Conservation (phyloP, 2,888 invertebrate species). For the Stenchaetothrips biformis region DNA sequence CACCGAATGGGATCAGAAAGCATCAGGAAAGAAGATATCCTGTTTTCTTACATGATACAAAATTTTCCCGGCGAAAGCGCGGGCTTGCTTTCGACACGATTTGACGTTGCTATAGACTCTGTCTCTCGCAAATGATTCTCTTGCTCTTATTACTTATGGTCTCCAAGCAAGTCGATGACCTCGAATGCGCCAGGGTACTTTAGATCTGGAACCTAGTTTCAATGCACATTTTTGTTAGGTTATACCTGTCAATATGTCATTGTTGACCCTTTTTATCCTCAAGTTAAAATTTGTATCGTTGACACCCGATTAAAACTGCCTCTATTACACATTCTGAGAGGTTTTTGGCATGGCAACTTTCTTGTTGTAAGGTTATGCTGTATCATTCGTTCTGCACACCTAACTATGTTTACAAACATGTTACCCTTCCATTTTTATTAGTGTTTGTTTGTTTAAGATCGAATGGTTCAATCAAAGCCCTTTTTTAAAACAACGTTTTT, state of each 20-base stretch:
- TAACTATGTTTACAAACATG: too few relatives aligned
- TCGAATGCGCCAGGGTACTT: not conserved
- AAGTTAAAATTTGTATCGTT: not conserved
- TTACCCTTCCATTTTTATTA: not conserved
- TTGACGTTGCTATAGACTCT: not conserved
- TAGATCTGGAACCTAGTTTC: not conserved
- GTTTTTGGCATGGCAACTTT: not conserved
- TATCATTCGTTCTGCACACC: too few relatives aligned
- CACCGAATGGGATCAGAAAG: conserved; percentile 42
- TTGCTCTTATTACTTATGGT: not conserved
- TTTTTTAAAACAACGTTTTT: too few relatives aligned
- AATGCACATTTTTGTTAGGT: conserved; percentile 24
- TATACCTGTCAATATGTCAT: not conserved
- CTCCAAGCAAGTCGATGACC: not conserved
- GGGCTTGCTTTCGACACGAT: conserved; percentile 28
- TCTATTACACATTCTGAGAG: not conserved
- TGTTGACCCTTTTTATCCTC: not conserved
- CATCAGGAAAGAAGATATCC: conserved; percentile 47
- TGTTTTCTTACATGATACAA: conserved; percentile 35
- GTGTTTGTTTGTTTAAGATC: too few relatives aligned
- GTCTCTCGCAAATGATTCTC: not conserved
- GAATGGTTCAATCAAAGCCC: too few relatives aligned
- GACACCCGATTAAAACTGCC: not conserved
- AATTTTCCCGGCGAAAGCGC: conserved; percentile 27
- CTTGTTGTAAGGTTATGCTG: too few relatives aligned